A percentile compares a stretch with the other conserved stretches of the same genome.
These are phyloP conservation scores for Epistrophe eligans DNA, from an alignment of 2,888 invertebrate species.

Conservation along the genomic window DNA sequence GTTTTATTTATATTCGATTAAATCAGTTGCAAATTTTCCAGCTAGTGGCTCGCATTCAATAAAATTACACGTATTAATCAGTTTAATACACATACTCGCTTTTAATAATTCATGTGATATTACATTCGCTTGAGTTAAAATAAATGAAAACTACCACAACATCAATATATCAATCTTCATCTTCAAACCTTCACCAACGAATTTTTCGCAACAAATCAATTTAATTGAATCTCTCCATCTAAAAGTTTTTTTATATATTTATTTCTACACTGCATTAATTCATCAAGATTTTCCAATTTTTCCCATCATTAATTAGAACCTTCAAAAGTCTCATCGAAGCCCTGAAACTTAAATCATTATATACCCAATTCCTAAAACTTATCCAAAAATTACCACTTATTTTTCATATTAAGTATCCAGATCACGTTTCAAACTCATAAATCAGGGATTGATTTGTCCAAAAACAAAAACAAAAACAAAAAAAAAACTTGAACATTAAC, in stretches of 20 bases:
- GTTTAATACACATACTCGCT: no score
- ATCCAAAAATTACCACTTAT: conserved; percentile 26
- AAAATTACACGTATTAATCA: no score
- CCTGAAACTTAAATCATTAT: neutral
- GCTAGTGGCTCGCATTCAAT: no score
- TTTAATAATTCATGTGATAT: no score
- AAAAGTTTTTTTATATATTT: neutral
- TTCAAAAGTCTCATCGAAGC: neutral
- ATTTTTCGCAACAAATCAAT: neutral
- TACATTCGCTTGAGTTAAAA: no score
- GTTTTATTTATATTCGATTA: no score
- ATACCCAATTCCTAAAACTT: neutral
- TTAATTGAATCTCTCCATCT: neutral
- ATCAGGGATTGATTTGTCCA: conserved; percentile 63
- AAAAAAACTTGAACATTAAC: conserved; percentile 36
- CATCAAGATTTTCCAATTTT: conserved; percentile 62
- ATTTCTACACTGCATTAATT: neutral
- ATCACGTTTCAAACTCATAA: conserved; percentile 60
- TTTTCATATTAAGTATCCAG: conserved; percentile 53
- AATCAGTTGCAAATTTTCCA: no score
- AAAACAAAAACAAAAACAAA: neutral
- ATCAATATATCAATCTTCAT: neutral
- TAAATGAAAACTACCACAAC: no score
- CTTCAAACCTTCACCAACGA: neutral
- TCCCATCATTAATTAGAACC: conserved; percentile 62